Evolutionary conservation across 1,140 invertebrate species (phyloP).

Genomic region (Macrocentrus cingulum): DNA sequence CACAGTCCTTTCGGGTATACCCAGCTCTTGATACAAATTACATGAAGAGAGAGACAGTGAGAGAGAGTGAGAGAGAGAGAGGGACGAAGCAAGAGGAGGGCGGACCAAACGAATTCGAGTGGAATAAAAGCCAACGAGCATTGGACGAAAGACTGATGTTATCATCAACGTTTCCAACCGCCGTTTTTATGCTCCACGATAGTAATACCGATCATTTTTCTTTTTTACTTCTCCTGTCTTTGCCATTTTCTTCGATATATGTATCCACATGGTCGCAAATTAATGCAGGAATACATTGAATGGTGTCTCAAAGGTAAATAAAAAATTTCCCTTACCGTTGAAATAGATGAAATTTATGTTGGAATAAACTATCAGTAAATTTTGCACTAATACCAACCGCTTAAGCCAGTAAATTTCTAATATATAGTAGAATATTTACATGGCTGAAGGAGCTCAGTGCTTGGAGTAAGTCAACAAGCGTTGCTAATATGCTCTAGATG

Average conservation of each 20-base stretch:
- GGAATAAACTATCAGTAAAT: not conserved
- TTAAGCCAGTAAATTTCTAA: too few relatives aligned
- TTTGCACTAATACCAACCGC: too few relatives aligned
- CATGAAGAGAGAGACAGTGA: constrained; percentile 44
- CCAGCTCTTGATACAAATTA: constrained; percentile 49
- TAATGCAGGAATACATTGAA: not conserved
- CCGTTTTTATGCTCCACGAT: constrained; percentile 34
- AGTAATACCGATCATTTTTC: constrained; percentile 21
- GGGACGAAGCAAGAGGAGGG: constrained; percentile 20
- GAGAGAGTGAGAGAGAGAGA: too few relatives aligned
- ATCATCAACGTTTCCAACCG: constrained; percentile 41
- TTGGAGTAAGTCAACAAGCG: not conserved
- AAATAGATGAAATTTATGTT: too few relatives aligned
- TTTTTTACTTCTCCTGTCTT: constrained; percentile 16
- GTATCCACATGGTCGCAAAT: constrained; percentile 7
- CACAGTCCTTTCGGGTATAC: constrained; percentile 31
- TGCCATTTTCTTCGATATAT: constrained; percentile 33
- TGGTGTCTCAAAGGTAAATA: too few relatives aligned
- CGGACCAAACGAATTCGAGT: constrained; percentile 23
- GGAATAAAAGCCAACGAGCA: constrained; percentile 27
- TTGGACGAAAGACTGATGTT: constrained; percentile 49
- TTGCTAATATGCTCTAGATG: not conserved
- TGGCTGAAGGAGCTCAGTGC: too few relatives aligned
- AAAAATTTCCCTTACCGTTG: too few relatives aligned
- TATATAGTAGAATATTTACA: too few relatives aligned